Conservation (phyloP, 2,113 vertebrate genomes). For the Gobio gobio region DNA sequence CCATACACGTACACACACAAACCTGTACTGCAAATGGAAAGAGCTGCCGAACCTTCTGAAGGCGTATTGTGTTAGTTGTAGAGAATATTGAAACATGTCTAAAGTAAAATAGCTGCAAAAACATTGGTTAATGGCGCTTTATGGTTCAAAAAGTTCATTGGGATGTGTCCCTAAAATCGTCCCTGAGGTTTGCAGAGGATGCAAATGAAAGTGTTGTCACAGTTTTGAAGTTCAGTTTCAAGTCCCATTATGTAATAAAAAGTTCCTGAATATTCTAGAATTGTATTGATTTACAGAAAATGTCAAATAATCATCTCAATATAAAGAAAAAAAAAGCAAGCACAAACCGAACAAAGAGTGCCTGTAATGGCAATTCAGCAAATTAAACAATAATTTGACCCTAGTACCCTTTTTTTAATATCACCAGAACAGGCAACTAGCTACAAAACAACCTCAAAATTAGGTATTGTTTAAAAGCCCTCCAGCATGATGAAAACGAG, state of each 20-base stretch:
- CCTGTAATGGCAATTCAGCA: background rate
- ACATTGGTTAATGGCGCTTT: conserved; percentile 50
- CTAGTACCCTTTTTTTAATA: conserved; percentile 18
- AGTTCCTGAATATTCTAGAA: conserved; percentile 51
- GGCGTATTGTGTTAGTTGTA: conserved; percentile 37
- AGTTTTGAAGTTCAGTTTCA: conserved; percentile 55
- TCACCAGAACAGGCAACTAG: background rate
- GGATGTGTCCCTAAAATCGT: conserved; percentile 32
- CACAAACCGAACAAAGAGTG: conserved; percentile 2
- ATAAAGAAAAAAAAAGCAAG: conserved; percentile 26
- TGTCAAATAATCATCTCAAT: conserved; percentile 7
- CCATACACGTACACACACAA: conserved; percentile 32
- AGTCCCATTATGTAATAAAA: conserved; percentile 38
- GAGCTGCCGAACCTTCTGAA: conserved; percentile 51
- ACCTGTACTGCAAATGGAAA: conserved; percentile 47
- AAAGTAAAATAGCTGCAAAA: conserved; percentile 36
- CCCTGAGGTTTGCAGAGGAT: conserved; percentile 57
- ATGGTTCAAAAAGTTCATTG: conserved; percentile 41
- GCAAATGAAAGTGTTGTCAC: conserved; percentile 51
- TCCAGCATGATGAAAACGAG: background rate
- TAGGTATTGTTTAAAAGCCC: background rate
- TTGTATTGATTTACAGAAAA: conserved; percentile 35
- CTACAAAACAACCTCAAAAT: background rate
- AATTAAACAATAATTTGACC: background rate
- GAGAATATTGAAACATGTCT: conserved; percentile 31